A percentile compares a stretch with the other conserved stretches of the same genome.
These are phyloP conservation scores for Callosobruchus maculatus DNA, from an alignment of 2,888 invertebrate genomes.

Conservation along the genomic window DNA sequence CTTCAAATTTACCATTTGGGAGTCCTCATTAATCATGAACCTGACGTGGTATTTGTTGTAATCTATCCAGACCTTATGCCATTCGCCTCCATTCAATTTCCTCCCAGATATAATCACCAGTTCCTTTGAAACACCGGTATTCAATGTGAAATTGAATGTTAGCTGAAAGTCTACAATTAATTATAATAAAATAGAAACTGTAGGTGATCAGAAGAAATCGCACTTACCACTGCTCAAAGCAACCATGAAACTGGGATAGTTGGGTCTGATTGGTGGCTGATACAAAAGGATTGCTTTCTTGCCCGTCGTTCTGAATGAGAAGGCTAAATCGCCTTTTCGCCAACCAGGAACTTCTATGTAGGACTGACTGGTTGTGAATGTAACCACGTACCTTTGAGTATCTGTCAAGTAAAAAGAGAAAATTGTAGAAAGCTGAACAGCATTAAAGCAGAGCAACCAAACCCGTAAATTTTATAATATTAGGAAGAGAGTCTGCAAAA, in stretches of 20 bases:
- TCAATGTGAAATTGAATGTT: slow-evolving; percentile 85
- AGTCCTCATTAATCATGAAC: slow-evolving; percentile 89
- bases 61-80: slow-evolving; percentile 96
- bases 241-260: slow-evolving; percentile 90
- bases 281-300: slow-evolving; percentile 85
- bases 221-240: slow-evolving; percentile 75
- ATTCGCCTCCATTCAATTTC: slow-evolving; percentile 86
- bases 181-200: background rate
- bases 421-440: background rate
- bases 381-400: slow-evolving; percentile 88
- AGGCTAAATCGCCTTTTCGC: slow-evolving; percentile 88
- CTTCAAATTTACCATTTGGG: slow-evolving; percentile 80
- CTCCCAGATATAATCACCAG: slow-evolving; percentile 78
- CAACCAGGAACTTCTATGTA: slow-evolving; percentile 92
- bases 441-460: too few relatives aligned
- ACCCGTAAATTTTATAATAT: too few relatives aligned
- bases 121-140: slow-evolving; percentile 77
- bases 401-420: slow-evolving; percentile 52
- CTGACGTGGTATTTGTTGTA: slow-evolving; percentile 90
- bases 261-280: slow-evolving; percentile 84
- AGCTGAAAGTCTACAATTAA: slow-evolving; percentile 67
- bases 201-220: background rate
- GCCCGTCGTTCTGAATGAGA: slow-evolving; percentile 89
- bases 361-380: slow-evolving; percentile 88
- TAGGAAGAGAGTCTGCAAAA: too few relatives aligned